Conservation (phyloP, 1,140 invertebrate genomes). For the Macrotrachela quadricornifera region DNA sequence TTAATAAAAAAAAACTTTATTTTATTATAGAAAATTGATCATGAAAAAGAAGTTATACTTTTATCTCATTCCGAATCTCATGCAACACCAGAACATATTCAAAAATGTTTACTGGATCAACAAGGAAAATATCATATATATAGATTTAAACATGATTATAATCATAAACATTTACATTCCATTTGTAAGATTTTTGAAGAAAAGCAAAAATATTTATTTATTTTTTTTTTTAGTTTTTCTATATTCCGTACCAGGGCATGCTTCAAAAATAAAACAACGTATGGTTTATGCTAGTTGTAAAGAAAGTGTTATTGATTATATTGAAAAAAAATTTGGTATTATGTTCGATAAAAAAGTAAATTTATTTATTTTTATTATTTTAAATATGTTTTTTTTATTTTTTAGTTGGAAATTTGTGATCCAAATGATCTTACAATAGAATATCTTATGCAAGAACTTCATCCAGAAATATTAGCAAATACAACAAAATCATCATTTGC, state of each 20-base stretch:
- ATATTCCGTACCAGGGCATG: conserved; percentile 87
- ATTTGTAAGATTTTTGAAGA: neutral
- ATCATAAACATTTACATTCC: conserved; percentile 53
- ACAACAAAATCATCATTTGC: conserved; percentile 55
- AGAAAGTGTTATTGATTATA: conserved; percentile 17
- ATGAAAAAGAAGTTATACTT: conserved; percentile 20
- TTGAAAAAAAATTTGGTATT: conserved; percentile 42
- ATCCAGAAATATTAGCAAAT: conserved; percentile 56
- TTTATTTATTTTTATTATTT: conserved; percentile 11
- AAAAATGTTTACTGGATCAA: conserved; percentile 53
- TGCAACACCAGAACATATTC: conserved; percentile 34
- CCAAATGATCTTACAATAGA: conserved; percentile 66
- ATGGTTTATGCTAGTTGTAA: conserved; percentile 96
- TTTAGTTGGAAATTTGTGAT: conserved; percentile 71
- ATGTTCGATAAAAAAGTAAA: conserved; percentile 64
- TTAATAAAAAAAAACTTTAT: neutral
- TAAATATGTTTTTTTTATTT: conserved; percentile 1
- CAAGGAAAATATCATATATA: conserved; percentile 74
- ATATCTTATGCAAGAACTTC: conserved; percentile 70
- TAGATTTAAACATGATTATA: conserved; percentile 67
- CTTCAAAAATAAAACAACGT: conserved; percentile 72
- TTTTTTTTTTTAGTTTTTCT: conserved; percentile 56
- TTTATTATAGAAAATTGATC: conserved; percentile 30
- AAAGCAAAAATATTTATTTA: neutral
- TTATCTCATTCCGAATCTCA: too few relatives aligned